Conservation (phyloP, 92 coral and sea anemone species). For the Epizoanthus scotinus region DNA sequence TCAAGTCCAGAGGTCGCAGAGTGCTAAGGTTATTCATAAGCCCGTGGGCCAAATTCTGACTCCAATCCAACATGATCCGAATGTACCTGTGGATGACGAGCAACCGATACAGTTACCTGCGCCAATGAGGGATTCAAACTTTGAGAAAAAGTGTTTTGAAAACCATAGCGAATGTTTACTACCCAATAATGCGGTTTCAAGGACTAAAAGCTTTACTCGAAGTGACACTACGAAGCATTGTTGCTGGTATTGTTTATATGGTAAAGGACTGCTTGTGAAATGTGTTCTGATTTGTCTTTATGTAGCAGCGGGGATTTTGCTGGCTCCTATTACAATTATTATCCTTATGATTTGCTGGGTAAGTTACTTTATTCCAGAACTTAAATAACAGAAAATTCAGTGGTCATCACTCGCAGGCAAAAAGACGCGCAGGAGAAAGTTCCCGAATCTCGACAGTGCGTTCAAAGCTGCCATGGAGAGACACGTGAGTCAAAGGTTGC, state of each 20-base stretch:
- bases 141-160: neutral
- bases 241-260: slow-evolving; percentile 9
- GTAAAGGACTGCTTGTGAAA: slow-evolving; percentile 4
- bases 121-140: neutral
- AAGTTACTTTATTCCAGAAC: slow-evolving; percentile 29
- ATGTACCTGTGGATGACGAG: neutral
- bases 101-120: neutral
- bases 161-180: neutral
- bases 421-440: too few relatives aligned
- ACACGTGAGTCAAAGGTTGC: too few relatives aligned
- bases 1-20: slow-evolving; percentile 3
- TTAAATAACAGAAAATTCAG: slow-evolving; percentile 1
- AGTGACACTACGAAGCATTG: neutral
- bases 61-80: neutral
- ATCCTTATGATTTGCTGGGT: slow-evolving; percentile 31
- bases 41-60: neutral
- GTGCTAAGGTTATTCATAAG: neutral
- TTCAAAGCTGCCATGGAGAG: neutral
- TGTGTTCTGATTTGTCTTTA: slow-evolving; percentile 4
- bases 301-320: neutral
- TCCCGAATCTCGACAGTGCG: neutral
- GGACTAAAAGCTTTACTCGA: neutral
- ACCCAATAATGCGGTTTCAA: neutral
- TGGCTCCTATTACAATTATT: slow-evolving; percentile 26
- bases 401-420: neutral